Base-by-base conservation (phyloP, 2,113 vertebrate genomes). In the Scophthalmus maximus region DNA sequence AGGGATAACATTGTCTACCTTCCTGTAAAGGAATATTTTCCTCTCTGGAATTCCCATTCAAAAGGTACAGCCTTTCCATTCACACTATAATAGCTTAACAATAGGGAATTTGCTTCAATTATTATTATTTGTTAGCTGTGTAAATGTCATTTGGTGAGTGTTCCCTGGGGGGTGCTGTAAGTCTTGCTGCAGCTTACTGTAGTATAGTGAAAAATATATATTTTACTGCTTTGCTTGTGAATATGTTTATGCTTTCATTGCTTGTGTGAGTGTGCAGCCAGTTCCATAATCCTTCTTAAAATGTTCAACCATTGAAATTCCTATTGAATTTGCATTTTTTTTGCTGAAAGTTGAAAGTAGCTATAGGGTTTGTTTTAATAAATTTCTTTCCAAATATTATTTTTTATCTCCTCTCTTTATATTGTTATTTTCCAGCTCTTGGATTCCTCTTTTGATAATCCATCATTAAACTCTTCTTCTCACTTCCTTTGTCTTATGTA, bases 21-120 rank as follows among this genome's bases (percentile, higher is more conserved):
- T 62, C 46, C 50, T 58, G 58, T 76, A 6, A 76, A 80, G 81
- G 84, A 81, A 67, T 73, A 63, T 79, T 83, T 83, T 71, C 17
- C 68, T 70, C 32, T 73, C 52, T 83, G 84, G 85, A 79, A 59
- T 78, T 85, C 73, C 74, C 76, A 61, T 79, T 74, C 30, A 75
- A 76, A 46, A 90, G 89, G 88, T 92, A 91, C 20, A 59, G 56
- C 40, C 8, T 74, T 82, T 75, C 18, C n/a, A 22, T 74, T 66
- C 5, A 20, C 3, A 50, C 10, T 34, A 42, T 69, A 34, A 58
- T 63, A 18, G 3, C 9, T 26, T 44, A 78, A 75, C 64, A 20
- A 20, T 42, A 59, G 49, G 18, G 42, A 58, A 30, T 63, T 14
- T 26, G 20, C 44, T 64, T 22, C 11, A 65, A 8, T 71, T 74